Conservation (phyloP, 2,113 vertebrate genomes). For the Eptesicus fuscus region DNA sequence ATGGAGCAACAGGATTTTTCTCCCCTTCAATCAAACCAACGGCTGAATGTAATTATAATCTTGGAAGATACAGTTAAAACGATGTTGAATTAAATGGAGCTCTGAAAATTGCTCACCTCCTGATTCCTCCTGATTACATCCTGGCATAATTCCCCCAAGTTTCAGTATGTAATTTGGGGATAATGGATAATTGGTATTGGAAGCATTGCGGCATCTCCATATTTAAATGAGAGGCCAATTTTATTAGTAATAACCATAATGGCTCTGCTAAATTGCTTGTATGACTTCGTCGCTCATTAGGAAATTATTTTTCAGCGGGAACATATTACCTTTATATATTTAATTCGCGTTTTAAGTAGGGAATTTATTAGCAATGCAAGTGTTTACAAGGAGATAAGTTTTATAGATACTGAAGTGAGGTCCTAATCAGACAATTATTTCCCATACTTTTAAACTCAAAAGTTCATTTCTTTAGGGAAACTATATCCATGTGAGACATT, state of each 20-base stretch:
- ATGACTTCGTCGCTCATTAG: slow-evolving; percentile 56
- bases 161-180: slow-evolving; percentile 67
- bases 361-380: slow-evolving; percentile 39
- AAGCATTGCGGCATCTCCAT: slow-evolving; percentile 9
- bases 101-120: slow-evolving; percentile 68
- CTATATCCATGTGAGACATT: neutral
- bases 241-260: slow-evolving; percentile 71
- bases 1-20: neutral
- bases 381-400: slow-evolving; percentile 48
- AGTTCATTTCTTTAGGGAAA: slow-evolving; percentile 5
- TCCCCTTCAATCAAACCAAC: slow-evolving; percentile 35
- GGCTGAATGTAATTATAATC: slow-evolving; percentile 65
- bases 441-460: neutral
- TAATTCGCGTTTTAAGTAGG: slow-evolving; percentile 44
- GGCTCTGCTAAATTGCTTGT: slow-evolving; percentile 59
- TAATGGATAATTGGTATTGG: slow-evolving; percentile 59
- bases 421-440: slow-evolving; percentile 35
- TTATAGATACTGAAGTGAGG: neutral
- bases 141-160: slow-evolving; percentile 62
- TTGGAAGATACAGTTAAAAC: slow-evolving; percentile 60
- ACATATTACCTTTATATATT: slow-evolving; percentile 47
- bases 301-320: slow-evolving; percentile 65
- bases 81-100: slow-evolving; percentile 67
- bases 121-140: slow-evolving; percentile 70
- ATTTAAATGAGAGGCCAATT: slow-evolving; percentile 49